These are phyloP conservation scores for Rhizomys pruinosus DNA, from an alignment of 2,113 vertebrate genomes.

Conservation along the genomic window DNA sequence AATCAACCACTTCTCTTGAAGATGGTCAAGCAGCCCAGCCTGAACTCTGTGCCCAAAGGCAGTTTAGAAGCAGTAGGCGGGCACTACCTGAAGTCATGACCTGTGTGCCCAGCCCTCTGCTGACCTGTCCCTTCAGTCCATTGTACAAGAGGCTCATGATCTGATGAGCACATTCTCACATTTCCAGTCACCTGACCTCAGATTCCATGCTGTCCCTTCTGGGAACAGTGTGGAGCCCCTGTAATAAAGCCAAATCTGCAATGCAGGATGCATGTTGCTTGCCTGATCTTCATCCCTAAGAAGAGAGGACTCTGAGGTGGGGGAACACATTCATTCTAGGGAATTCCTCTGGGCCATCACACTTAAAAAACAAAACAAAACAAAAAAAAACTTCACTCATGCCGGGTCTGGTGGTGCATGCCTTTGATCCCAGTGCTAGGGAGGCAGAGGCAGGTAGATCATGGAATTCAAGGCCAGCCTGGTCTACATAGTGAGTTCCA, in stretches of 20 bases:
- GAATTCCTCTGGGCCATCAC: background rate
- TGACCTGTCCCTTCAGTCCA: background rate
- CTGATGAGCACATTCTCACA: too few relatives aligned
- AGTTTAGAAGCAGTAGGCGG: too few relatives aligned
- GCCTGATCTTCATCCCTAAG: background rate
- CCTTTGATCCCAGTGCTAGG: too few relatives aligned
- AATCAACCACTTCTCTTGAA: background rate
- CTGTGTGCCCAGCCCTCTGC: background rate
- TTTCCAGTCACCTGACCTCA: background rate
- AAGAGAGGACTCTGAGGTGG: too few relatives aligned
- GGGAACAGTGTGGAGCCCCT: background rate
- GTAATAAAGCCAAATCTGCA: background rate
- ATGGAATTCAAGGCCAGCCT: too few relatives aligned
- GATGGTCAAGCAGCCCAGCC: background rate
- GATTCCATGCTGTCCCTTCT: background rate
- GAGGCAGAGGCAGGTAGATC: too few relatives aligned
- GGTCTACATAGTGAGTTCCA: too few relatives aligned
- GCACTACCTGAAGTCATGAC: too few relatives aligned
- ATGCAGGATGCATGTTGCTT: background rate
- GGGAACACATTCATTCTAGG: too few relatives aligned
- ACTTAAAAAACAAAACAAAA: too few relatives aligned
- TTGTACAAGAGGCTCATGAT: background rate
- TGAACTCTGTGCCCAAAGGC: background rate
- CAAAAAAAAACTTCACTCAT: too few relatives aligned
- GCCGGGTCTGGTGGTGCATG: too few relatives aligned